These are phyloP conservation scores for Drosophila melanogaster DNA, from an alignment of 1,140 invertebrate genomes.

Conservation along the genomic window Release_6_plus_ISO1_MT NT_033777.3:15112501-15113000, in stretches of 20 bases:
- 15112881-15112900: no score
- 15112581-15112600: conserved; percentile 78
- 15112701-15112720: conserved; percentile 25
- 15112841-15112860: no score
- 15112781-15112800: neutral
- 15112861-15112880: no score
- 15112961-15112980: neutral
- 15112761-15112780: conserved; percentile 12
- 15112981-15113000: conserved; percentile 10
- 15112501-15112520: conserved; percentile 27
- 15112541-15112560: conserved; percentile 61
- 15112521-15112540: conserved; percentile 10
- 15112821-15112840: neutral
- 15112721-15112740: conserved; percentile 31
- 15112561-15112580: conserved; percentile 69
- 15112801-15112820: neutral
- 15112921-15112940: neutral
- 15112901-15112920: neutral
- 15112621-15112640: conserved; percentile 24
- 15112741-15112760: conserved; percentile 5
- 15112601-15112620: conserved; percentile 57
- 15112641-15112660: conserved; percentile 37
- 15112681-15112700: conserved; percentile 22
- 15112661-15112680: conserved; percentile 35
- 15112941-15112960: neutral